phyloP scores from a whole-genome alignment of 2,113 vertebrate species.

The Meriones unguiculatus region DNA sequence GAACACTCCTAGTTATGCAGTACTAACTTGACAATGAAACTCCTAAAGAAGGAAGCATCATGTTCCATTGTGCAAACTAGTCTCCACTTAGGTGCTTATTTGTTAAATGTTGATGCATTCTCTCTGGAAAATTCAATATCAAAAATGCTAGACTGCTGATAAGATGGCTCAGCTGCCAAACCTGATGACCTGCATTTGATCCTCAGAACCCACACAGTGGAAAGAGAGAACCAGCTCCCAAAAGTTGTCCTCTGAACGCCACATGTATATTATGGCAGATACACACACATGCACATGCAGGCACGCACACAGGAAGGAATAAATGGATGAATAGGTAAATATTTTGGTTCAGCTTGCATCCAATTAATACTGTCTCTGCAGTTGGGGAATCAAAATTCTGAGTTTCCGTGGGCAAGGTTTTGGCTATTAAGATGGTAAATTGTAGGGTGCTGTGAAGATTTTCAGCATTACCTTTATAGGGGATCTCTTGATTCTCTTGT shows the following conservation, averaged over 20 bases:
- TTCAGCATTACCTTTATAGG: not conserved
- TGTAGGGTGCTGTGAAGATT: not conserved
- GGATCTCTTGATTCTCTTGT: not conserved
- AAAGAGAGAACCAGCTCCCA: not conserved
- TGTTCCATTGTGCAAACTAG: not conserved
- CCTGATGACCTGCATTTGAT: not conserved
- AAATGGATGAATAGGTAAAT: not conserved
- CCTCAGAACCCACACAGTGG: not conserved
- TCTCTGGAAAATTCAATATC: not conserved
- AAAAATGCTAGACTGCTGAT: not conserved
- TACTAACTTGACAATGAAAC: not conserved
- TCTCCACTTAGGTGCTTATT: not conserved
- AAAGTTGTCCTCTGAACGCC: not conserved
- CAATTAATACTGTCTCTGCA: not conserved
- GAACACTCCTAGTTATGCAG: not conserved
- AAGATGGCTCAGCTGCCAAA: not conserved
- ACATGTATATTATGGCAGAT: not conserved
- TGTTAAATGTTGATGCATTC: slow-evolving; percentile 35
- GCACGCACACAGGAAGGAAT: not conserved
- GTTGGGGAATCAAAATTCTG: slow-evolving; percentile 43
- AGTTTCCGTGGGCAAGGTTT: not conserved
- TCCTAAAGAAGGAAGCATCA: not conserved
- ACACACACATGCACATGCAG: too few relatives aligned
- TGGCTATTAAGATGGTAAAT: slow-evolving; percentile 1
- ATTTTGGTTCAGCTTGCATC: not conserved